phyloP scores from a whole-genome alignment of 2,888 invertebrate species.

The Tholera decimalis region DNA sequence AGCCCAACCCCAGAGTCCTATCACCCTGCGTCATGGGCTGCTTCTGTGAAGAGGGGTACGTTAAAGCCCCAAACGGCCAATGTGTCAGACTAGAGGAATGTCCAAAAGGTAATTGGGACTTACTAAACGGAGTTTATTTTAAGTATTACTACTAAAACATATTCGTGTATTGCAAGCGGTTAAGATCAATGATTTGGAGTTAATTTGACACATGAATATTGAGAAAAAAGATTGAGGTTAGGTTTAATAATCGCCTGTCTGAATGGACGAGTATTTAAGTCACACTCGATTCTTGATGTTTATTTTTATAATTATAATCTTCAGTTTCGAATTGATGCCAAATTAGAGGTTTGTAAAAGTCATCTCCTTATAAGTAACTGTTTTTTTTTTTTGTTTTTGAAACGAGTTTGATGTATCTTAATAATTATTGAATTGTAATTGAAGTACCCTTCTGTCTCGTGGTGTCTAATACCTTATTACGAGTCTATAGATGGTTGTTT shows the following conservation, averaged over 20 bases:
- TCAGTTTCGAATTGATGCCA: background rate
- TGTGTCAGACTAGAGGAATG: constrained; percentile 77
- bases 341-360: background rate
- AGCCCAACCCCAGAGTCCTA: constrained; percentile 71
- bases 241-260: no score
- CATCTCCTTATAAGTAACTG: no score
- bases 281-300: no score
- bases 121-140: constrained; percentile 28
- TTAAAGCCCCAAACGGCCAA: constrained; percentile 72
- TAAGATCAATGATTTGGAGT: background rate
- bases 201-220: background rate
- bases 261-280: no score
- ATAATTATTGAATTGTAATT: background rate
- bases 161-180: background rate
- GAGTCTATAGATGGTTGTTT: background rate
- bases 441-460: background rate
- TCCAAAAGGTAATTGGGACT: constrained; percentile 72
- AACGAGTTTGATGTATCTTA: no score
- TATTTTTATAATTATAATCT: background rate
- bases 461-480: background rate
- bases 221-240: no score
- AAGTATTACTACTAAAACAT: background rate
- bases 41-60: constrained; percentile 77
- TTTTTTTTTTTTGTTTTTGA: background rate
- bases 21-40: constrained; percentile 75